Conservation (phyloP, 1,140 invertebrate species). For the Tetragonula clypearis region DNA sequence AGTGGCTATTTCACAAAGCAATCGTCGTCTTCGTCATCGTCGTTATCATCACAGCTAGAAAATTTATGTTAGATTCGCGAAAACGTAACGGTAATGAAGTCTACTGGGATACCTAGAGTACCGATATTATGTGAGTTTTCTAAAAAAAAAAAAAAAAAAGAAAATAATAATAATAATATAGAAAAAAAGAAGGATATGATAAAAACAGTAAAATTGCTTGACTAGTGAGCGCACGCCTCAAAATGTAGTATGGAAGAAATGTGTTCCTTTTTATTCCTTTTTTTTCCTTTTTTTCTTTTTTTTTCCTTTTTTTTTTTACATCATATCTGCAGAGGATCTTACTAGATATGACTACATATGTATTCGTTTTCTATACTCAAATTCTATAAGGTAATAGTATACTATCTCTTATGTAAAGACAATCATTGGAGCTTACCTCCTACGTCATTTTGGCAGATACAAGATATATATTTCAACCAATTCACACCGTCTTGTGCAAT, state of each 20-base stretch:
- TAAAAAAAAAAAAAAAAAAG: slow-evolving; percentile 23
- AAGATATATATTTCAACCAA: slow-evolving; percentile 32
- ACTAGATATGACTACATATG: slow-evolving; percentile 56
- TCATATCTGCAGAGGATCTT: slow-evolving; percentile 56
- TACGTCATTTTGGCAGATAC: slow-evolving; percentile 62
- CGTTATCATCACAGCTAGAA: slow-evolving; percentile 67
- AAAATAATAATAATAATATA: neutral
- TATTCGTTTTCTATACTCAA: slow-evolving; percentile 55
- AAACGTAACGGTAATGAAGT: slow-evolving; percentile 63
- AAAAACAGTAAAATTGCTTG: slow-evolving; percentile 78
- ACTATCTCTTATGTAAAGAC: slow-evolving; percentile 61
- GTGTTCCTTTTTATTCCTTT: slow-evolving; percentile 46
- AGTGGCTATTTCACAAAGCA: slow-evolving; percentile 65
- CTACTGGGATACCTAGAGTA: slow-evolving; percentile 62
- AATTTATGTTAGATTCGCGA: slow-evolving; percentile 63
- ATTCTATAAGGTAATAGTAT: slow-evolving; percentile 63
- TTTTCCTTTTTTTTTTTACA: slow-evolving; percentile 57
- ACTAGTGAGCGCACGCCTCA: slow-evolving; percentile 79
- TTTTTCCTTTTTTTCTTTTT: slow-evolving; percentile 58
- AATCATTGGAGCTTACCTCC: slow-evolving; percentile 56
- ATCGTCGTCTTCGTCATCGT: slow-evolving; percentile 47
- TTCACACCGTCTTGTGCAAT: slow-evolving; percentile 57
- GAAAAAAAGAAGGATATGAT: slow-evolving; percentile 49
- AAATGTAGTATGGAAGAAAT: slow-evolving; percentile 76
- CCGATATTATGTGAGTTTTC: slow-evolving; percentile 58